Percentiles rank a stretch among this genome's conserved stretches.
These are phyloP conservation scores for Enhydra lutris DNA, from an alignment of 2,113 vertebrate species.

Conservation along the genomic window DNA sequence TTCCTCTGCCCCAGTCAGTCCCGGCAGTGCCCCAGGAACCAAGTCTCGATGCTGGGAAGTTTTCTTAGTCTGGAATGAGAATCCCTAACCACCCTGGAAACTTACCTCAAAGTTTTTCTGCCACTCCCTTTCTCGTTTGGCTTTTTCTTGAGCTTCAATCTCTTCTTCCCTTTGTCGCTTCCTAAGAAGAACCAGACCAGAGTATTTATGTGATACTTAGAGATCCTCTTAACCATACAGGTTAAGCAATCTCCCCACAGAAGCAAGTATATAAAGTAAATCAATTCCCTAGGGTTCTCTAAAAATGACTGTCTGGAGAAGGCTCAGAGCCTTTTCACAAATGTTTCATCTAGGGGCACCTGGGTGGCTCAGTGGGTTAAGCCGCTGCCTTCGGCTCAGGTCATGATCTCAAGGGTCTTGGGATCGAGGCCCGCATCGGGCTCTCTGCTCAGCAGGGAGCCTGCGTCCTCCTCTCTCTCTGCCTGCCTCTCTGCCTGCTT, in stretches of 20 bases:
- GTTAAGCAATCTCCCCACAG: neutral
- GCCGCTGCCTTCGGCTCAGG: no score
- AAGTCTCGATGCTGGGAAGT: neutral
- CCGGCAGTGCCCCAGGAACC: neutral
- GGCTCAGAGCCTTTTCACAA: neutral
- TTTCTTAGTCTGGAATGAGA: neutral
- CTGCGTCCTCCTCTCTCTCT: no score
- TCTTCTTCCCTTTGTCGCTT: conserved; percentile 98
- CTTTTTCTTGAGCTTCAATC: conserved; percentile 95
- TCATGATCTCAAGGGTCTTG: no score
- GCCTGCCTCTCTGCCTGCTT: no score
- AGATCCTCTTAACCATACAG: neutral
- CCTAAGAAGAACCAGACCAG: conserved; percentile 78
- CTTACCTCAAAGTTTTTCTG: conserved; percentile 99
- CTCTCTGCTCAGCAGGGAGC: no score
- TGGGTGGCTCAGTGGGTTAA: no score
- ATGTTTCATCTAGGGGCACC: neutral
- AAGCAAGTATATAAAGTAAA: neutral
- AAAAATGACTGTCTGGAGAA: neutral
- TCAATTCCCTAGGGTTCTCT: neutral
- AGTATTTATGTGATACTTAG: neutral
- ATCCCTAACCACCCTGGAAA: neutral
- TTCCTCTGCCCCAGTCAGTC: neutral
- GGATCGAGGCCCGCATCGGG: no score
- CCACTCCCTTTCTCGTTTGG: conserved; percentile 96